Evolutionary conservation across 2,113 vertebrate species (phyloP).

Genomic region (Semnornis frantzii): DNA sequence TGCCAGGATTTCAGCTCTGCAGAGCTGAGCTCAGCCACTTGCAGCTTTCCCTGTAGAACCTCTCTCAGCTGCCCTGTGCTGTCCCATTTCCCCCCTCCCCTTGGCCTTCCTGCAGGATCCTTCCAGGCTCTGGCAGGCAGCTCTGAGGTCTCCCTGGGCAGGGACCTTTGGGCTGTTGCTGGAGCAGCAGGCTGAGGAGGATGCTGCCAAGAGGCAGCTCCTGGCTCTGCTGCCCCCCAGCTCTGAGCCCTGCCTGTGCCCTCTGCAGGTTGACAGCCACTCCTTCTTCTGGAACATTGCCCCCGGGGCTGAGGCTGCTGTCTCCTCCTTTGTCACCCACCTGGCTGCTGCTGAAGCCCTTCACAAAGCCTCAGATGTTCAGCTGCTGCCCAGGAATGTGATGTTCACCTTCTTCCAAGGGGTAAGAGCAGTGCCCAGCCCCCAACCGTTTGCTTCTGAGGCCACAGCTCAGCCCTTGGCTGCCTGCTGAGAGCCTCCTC

Average conservation of each 20-base stretch:
- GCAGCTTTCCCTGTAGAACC: too few species aligned
- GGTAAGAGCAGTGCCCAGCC: slow-evolving; percentile 68
- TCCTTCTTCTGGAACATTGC: slow-evolving; percentile 94
- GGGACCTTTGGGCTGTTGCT: too few species aligned
- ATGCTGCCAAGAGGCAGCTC: too few species aligned
- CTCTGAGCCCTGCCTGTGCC: not conserved
- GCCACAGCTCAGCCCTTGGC: not conserved
- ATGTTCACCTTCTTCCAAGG: slow-evolving; percentile 94
- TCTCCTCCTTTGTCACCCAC: slow-evolving; percentile 85
- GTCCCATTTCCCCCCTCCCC: too few species aligned
- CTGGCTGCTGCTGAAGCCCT: slow-evolving; percentile 89
- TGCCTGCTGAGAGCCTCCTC: not conserved
- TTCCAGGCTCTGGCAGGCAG: too few species aligned
- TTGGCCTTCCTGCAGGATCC: too few species aligned
- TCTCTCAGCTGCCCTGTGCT: too few species aligned
- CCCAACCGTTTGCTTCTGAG: not conserved
- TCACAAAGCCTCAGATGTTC: slow-evolving; percentile 59
- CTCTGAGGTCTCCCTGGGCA: too few species aligned
- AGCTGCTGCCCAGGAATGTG: slow-evolving; percentile 77
- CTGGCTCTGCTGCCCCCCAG: too few species aligned
- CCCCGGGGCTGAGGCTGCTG: slow-evolving; percentile 84
- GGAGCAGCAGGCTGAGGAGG: too few species aligned
- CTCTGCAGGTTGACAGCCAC: slow-evolving; percentile 85
- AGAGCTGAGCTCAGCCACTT: too few species aligned
- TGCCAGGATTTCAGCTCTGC: too few species aligned